These are phyloP conservation scores for Meiosimyza decipiens DNA, from an alignment of 2,888 invertebrate genomes.

Conservation along the genomic window DNA sequence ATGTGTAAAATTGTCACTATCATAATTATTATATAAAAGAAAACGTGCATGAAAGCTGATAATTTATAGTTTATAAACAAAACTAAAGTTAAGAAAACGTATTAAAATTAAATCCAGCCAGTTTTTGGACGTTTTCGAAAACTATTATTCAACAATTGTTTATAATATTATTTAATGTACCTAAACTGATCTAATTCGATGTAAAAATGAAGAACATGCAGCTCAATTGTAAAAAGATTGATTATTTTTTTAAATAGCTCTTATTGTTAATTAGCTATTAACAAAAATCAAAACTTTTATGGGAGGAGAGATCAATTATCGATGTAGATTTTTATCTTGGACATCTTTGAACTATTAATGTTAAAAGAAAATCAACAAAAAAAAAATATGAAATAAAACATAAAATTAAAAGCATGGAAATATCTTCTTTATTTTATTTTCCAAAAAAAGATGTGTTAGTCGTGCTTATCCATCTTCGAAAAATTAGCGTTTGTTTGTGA, in stretches of 20 bases:
- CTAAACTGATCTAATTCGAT: background rate
- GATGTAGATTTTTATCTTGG: slow-evolving; percentile 14
- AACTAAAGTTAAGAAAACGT: background rate
- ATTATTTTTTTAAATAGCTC: slow-evolving; percentile 18
- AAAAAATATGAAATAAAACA: background rate
- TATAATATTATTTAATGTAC: slow-evolving; percentile 4
- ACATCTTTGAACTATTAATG: slow-evolving; percentile 22
- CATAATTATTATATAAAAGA: slow-evolving; percentile 4
- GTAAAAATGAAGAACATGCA: background rate
- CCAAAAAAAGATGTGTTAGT: too few relatives aligned
- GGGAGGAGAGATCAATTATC: slow-evolving; percentile 25
- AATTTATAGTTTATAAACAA: slow-evolving; percentile 11
- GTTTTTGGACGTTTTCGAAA: background rate
- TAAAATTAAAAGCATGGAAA: slow-evolving; percentile 3
- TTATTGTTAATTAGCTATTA: slow-evolving; percentile 13
- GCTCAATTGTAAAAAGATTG: slow-evolving; percentile 6
- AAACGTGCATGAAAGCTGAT: slow-evolving; percentile 32
- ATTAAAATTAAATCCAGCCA: background rate
- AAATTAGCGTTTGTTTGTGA: too few relatives aligned
- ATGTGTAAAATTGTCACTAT: background rate
- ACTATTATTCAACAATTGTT: background rate
- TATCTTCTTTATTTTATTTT: background rate
- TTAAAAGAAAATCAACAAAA: background rate
- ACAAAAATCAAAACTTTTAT: background rate
- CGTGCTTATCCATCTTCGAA: too few relatives aligned